Percentiles rank a stretch among this genome's conserved stretches.
These are phyloP conservation scores for Sebastes minor DNA, from an alignment of 2,797 vertebrate genomes.

Conservation along the genomic window DNA sequence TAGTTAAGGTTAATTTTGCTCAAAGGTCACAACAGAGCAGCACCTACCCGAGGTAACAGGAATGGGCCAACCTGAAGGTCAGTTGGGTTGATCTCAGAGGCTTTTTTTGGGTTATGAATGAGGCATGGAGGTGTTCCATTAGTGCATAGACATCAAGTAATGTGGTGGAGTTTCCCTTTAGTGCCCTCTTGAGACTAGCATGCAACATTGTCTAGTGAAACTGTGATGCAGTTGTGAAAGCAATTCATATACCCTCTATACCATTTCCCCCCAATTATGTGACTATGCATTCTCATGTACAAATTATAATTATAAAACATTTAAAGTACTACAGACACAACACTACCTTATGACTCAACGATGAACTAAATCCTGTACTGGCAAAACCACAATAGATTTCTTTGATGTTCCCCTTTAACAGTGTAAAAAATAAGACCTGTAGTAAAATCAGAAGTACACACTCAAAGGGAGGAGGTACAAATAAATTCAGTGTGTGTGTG, in stretches of 20 bases:
- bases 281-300: too few species aligned
- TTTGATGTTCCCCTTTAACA: constrained; percentile 9
- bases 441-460: constrained; percentile 5
- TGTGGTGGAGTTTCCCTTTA: not conserved
- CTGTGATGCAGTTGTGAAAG: not conserved
- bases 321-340: not conserved
- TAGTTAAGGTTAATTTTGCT: not conserved
- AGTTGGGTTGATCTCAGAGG: not conserved
- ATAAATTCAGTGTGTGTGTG: constrained; percentile 41
- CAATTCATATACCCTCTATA: not conserved
- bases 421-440: constrained; percentile 11
- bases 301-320: not conserved
- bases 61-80: not conserved
- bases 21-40: not conserved
- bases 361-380: not conserved
- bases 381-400: not conserved
- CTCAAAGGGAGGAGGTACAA: constrained; percentile 17
- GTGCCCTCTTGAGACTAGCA: not conserved
- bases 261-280: not conserved
- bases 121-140: not conserved
- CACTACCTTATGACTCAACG: not conserved
- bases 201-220: not conserved
- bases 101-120: not conserved
- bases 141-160: not conserved
- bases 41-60: not conserved